Evolutionary conservation across 2,888 invertebrate genomes (phyloP).

Genomic region (Alcis repandata): DNA sequence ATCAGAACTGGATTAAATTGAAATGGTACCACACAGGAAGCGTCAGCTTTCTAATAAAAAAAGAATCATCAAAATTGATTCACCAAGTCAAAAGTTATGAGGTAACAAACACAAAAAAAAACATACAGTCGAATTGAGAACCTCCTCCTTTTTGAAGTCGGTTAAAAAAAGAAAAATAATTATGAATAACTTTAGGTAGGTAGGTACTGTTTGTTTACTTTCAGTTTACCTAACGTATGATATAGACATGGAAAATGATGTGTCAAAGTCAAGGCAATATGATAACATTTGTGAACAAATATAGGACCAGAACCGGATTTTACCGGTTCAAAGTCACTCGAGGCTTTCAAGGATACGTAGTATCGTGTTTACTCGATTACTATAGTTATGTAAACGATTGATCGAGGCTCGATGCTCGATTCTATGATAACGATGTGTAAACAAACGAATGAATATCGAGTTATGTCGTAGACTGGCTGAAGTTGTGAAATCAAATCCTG

Average conservation of each 20-base stretch:
- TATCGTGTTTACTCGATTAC: slow-evolving; percentile 8
- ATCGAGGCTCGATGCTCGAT: background rate
- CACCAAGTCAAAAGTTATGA: too few species aligned
- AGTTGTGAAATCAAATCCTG: slow-evolving; percentile 22
- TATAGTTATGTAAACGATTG: slow-evolving; percentile 5
- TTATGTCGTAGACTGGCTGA: background rate
- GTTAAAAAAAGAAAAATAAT: too few species aligned
- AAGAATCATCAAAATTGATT: too few species aligned
- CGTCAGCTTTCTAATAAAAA: too few species aligned
- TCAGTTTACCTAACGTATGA: too few species aligned
- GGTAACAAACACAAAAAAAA: too few species aligned
- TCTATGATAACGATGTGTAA: slow-evolving; percentile 1
- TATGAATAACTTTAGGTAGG: too few species aligned
- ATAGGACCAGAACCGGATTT: slow-evolving; percentile 12
- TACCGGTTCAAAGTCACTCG: slow-evolving; percentile 13
- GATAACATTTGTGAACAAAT: background rate
- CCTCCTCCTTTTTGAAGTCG: too few species aligned
- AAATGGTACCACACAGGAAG: too few species aligned
- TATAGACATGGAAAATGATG: background rate
- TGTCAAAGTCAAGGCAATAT: slow-evolving; percentile 25
- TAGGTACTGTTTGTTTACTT: too few species aligned
- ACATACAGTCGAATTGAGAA: too few species aligned
- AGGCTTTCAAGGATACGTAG: slow-evolving; percentile 2
- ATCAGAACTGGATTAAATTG: too few species aligned
- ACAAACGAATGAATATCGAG: background rate